Evolutionary conservation across 1,140 invertebrate species (phyloP).

Genomic region (Sitophilus oryzae): DNA sequence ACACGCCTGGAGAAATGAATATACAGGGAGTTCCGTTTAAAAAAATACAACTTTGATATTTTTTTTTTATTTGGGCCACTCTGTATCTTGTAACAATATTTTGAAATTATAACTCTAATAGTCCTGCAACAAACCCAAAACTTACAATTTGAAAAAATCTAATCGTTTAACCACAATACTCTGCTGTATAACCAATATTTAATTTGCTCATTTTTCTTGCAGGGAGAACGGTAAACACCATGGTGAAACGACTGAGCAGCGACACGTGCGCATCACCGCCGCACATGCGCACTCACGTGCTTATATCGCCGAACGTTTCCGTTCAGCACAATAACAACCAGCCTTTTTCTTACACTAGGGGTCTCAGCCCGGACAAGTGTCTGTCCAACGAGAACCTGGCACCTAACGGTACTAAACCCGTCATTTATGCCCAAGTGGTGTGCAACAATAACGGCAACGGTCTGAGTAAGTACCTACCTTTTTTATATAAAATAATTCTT

Average conservation of each 20-base stretch:
- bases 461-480: conserved; percentile 19
- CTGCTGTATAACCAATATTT: too few species aligned
- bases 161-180: too few species aligned
- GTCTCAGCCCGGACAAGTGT: conserved; percentile 37
- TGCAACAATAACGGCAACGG: conserved; percentile 41
- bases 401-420: conserved; percentile 46
- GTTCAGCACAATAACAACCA: conserved; percentile 65
- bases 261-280: conserved; percentile 60
- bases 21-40: too few species aligned
- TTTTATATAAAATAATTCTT: too few species aligned
- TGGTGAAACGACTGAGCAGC: conserved; percentile 58
- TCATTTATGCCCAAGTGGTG: conserved; percentile 72
- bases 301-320: conserved; percentile 54
- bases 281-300: conserved; percentile 50
- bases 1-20: too few species aligned
- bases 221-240: conserved; percentile 55
- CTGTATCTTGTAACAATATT: too few species aligned
- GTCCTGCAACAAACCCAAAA: too few species aligned
- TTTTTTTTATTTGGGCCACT: too few species aligned
- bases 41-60: too few species aligned
- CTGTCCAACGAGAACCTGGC: conserved; percentile 39
- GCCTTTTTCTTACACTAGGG: conserved; percentile 67
- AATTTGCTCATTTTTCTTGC: conserved; percentile 5
- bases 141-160: too few species aligned
- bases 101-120: too few species aligned